Conservation (phyloP, 2,888 invertebrate species). For the Apamea crenata region DNA sequence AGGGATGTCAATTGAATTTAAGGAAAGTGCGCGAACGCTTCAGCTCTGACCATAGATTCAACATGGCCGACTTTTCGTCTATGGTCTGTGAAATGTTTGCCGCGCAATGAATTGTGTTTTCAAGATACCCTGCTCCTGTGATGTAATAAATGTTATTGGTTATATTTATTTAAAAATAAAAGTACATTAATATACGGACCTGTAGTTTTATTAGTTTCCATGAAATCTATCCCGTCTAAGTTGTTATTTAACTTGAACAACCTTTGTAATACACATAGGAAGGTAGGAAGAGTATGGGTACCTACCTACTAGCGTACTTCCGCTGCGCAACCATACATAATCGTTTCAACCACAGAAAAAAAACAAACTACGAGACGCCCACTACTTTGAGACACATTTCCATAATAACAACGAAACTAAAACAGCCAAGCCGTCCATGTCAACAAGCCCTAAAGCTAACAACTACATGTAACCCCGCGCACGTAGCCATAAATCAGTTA, state of each 20-base stretch:
- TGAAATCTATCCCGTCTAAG: not conserved
- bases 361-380: not conserved
- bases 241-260: not conserved
- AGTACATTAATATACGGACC: constrained; percentile 88
- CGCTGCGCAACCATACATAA: not conserved
- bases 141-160: constrained; percentile 91
- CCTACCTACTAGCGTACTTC: not conserved
- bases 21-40: constrained; percentile 75
- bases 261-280: not conserved
- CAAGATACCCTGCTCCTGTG: constrained; percentile 90
- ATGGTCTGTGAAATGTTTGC: constrained; percentile 73
- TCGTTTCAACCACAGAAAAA: not conserved
- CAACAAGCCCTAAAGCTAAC: constrained; percentile 31
- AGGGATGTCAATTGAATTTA: constrained; percentile 86
- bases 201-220: constrained; percentile 49
- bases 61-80: constrained; percentile 67
- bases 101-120: constrained; percentile 87
- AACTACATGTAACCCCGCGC: constrained; percentile 29
- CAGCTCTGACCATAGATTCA: constrained; percentile 62
- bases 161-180: constrained; percentile 91
- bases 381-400: not conserved
- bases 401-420: constrained; percentile 14
- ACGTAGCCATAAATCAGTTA: constrained; percentile 63
- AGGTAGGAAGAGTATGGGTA: not conserved
- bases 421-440: not conserved